Evolutionary conservation across 2,888 invertebrate species (phyloP), one percentile per base, ranked within the genome.

Genomic region (Ormyrus nitidulus): DNA sequence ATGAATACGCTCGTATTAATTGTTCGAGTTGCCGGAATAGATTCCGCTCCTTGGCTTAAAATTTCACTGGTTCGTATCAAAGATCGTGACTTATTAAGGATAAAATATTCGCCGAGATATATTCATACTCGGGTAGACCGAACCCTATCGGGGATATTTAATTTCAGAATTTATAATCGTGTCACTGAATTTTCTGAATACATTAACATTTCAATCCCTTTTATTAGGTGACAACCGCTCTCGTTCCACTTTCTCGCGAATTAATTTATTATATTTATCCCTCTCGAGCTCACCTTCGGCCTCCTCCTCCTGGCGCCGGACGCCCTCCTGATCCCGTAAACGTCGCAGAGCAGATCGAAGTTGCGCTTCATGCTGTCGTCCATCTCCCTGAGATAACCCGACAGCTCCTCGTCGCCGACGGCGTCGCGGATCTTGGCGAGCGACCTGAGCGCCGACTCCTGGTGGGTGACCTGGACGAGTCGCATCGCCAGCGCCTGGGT

Each of bases 381-480:
- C 79, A 90, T 85, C 76, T 91, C 87, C 82, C 86, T 84, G 84
- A 91, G 81, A 83, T 93, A 92, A 61, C 91, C 91, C 85, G 94
- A 92, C 86, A 96, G 96, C 79, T 94, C 93, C 0, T 92, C 91
- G 2, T 92, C 91, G 0, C 96, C 96, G 79, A 95, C 92, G 7
- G 94, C 91, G 82, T 94, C 94, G 70, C 94, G 93, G 64, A 96
- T 93, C 89, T 95, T 95, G 68, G 94, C 91, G 78, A 96, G 89
- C 1, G 96, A 94, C 84, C 95, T 92, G 71, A 95, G 80, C 75
- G 95, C 92, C 85, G 94, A 91, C 92, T 96, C 92, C 92, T 96
- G 92, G 80, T 91, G 91, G 0, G 91, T 88, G 1, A 91, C 90
- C 82, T 92, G 92, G 0, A 91, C 89, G 69, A 92, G 85, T 82